Percentiles rank a stretch among this genome's conserved stretches.
phyloP scores from a whole-genome alignment of 37 sponge, comb jelly and placozoan genomes.

The Spongilla lacustris region DNA sequence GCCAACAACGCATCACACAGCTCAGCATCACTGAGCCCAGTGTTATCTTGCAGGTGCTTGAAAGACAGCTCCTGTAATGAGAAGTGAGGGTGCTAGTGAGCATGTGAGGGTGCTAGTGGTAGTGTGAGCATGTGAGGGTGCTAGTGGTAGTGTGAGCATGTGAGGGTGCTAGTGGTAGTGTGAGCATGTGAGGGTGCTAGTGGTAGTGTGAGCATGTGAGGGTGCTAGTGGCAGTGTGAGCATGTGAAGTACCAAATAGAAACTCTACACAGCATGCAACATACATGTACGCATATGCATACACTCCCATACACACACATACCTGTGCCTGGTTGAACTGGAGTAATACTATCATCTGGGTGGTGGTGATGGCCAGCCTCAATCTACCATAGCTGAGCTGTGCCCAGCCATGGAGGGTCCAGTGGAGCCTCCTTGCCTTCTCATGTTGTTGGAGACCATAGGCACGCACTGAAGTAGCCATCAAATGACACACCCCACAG shows the following conservation, averaged over 20 bases:
- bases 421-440: conserved; percentile 49
- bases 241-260: no score
- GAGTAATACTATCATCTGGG: conserved; percentile 74
- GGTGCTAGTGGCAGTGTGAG: no score
- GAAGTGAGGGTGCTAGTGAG: neutral
- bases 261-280: no score
- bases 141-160: no score
- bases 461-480: conserved; percentile 15
- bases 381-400: conserved; percentile 24
- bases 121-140: no score
- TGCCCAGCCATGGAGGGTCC: conserved; percentile 77
- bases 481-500: no score
- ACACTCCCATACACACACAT: neutral
- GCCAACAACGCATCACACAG: conserved; percentile 42
- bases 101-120: no score
- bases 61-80: neutral
- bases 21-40: conserved; percentile 20
- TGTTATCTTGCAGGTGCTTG: conserved; percentile 11
- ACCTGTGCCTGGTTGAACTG: conserved; percentile 69
- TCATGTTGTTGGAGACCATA: conserved; percentile 60
- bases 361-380: conserved; percentile 46
- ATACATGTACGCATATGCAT: neutral
- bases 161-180: no score
- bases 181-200: no score
- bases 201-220: no score